Base-by-base conservation (phyloP, 2,888 invertebrate genomes). In the Ichneumoninae sp. region DNA sequence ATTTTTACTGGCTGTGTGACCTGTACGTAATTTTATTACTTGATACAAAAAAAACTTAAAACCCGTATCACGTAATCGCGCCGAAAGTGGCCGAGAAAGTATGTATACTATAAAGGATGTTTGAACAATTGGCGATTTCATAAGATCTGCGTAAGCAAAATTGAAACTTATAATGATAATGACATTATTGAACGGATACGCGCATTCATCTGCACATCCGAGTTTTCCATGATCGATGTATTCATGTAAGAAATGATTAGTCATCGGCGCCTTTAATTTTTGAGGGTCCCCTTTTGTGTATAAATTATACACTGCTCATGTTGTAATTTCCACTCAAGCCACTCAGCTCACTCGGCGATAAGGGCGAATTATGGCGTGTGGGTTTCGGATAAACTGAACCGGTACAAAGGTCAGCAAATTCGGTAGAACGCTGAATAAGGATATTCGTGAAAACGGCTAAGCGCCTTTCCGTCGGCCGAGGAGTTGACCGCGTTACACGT, bases 361-460 rank as follows among this genome's bases (percentile, higher is more conserved):
- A 71, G 71, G 19, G 30, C 22, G 13, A 19, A 52, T 70, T 33
- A 70, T 10, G 33, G 33, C 10, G n/a, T 52, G 71, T 40, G 36
- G 3, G 13, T 71, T 71, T 22, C 52, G 54, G 36, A 16, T 54
- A 40, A 54, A 71, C 36, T 22, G 40, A 71, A 71, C 4, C 50
- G 33, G 19, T 13, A 54, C 36, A 16, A 36, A 54, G 54, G 71
- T 71, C 71, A 71, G 71, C 71, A 71, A 52, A 71, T 71, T 71
- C 10, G 36, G 33, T 26, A 22, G 54, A 54, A 54, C 22, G 71
- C 71, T 71, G 71, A 71, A 36, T 54, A 52, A 54, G 71, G 52
- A 22, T 54, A 40, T 71, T 54, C 52, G 22, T 36, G 22, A 57
- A 22, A 71, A 69, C 30, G 71, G 22, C 52, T 36, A 16, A 54